Percentiles rank a stretch among this genome's conserved stretches.
Evolutionary conservation across 2,113 vertebrate genomes (phyloP).

Genomic region (Tyto alba): DNA sequence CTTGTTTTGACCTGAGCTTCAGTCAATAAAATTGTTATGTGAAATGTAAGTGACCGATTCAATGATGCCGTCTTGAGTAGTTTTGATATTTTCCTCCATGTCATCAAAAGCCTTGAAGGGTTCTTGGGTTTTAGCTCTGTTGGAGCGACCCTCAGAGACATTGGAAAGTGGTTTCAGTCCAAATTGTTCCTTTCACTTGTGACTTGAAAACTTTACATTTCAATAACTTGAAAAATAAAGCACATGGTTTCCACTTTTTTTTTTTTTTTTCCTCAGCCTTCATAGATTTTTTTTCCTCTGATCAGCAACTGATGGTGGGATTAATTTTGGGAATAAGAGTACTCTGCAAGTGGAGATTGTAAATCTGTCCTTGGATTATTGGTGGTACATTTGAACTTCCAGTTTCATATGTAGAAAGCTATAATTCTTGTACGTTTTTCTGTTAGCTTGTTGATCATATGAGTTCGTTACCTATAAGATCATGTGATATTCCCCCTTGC

Average conservation of each 20-base stretch:
- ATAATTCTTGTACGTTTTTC: not conserved
- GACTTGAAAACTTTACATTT: not conserved
- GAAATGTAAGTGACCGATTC: not conserved
- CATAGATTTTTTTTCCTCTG: rapidly evolving
- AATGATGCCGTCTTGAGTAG: not conserved
- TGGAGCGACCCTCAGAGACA: rapidly evolving
- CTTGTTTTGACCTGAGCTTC: not conserved
- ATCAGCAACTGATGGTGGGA: not conserved
- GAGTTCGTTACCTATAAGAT: not conserved
- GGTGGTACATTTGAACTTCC: not conserved
- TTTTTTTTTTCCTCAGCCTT: not conserved
- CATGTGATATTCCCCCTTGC: not conserved
- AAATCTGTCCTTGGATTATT: not conserved
- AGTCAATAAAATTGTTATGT: not conserved
- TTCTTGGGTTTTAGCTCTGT: not conserved
- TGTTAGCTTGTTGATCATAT: not conserved
- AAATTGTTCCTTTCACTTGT: not conserved
- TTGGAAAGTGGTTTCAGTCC: not conserved
- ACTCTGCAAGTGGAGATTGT: not conserved
- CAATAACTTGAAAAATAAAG: not conserved
- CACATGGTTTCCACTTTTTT: rapidly evolving
- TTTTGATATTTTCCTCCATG: not conserved
- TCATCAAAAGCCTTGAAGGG: not conserved
- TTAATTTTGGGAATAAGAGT: not conserved
- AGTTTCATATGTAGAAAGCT: not conserved